Evolutionary conservation across 2,888 invertebrate genomes (phyloP).

Genomic region (Cepaea hortensis): DNA sequence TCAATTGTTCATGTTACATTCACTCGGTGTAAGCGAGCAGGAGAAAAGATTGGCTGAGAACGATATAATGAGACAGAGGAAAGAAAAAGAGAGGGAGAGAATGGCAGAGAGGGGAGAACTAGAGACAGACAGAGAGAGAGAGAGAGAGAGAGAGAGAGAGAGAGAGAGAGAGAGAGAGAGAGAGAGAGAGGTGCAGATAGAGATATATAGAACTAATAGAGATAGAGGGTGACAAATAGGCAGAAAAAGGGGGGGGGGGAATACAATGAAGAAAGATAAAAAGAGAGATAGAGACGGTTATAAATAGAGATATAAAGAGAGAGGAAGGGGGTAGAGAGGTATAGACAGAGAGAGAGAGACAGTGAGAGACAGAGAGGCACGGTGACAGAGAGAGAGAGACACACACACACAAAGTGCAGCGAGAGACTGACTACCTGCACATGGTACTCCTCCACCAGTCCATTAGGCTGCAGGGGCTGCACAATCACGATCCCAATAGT

Average conservation of each 20-base stretch:
- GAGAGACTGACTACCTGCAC: conserved; percentile 16
- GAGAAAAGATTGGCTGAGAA: too few relatives aligned
- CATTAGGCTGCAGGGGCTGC: conserved; percentile 12
- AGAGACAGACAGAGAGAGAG: too few relatives aligned
- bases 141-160: too few relatives aligned
- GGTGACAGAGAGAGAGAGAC: not conserved
- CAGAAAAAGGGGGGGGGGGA: not conserved
- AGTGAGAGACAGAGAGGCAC: not conserved
- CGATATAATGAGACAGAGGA: too few relatives aligned
- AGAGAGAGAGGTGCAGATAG: too few relatives aligned
- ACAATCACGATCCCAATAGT: conserved; percentile 30
- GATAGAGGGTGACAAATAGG: not conserved
- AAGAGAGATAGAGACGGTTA: not conserved
- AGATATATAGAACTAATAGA: not conserved
- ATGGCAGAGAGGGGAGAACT: too few relatives aligned
- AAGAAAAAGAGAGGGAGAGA: too few relatives aligned
- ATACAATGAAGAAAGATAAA: not conserved
- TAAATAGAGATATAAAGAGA: not conserved
- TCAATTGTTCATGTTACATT: too few relatives aligned
- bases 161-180: too few relatives aligned
- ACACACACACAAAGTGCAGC: not conserved
- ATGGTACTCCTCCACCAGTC: conserved; percentile 31
- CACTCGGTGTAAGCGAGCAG: too few relatives aligned
- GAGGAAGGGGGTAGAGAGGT: not conserved
- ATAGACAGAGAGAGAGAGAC: not conserved